These are phyloP conservation scores for Ibycter americanus DNA, from an alignment of 2,797 vertebrate genomes.

Conservation along the genomic window DNA sequence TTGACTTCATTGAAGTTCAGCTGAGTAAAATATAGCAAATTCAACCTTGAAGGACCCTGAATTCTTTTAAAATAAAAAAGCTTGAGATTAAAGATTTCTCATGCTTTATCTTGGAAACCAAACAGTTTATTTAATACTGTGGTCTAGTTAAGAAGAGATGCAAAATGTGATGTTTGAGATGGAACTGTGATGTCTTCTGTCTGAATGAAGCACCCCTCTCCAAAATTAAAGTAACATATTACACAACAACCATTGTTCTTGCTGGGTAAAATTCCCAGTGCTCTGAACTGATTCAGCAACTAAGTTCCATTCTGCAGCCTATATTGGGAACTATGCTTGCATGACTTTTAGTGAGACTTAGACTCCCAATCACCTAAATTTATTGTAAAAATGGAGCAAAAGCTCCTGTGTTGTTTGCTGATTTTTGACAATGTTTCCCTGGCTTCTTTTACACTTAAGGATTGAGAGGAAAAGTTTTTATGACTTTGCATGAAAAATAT, in stretches of 20 bases:
- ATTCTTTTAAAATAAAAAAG: background rate
- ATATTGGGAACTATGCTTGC: background rate
- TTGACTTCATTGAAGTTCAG: background rate
- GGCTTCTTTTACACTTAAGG: background rate
- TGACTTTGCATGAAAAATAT: background rate
- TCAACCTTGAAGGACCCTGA: background rate
- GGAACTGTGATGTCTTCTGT: background rate
- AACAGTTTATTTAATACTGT: background rate
- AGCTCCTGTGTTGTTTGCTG: rapidly evolving
- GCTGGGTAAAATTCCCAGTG: background rate
- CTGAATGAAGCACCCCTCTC: background rate
- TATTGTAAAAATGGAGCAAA: background rate
- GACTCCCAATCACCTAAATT: background rate
- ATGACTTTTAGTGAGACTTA: background rate
- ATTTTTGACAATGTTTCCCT: background rate
- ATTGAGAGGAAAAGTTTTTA: background rate
- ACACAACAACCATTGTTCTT: background rate
- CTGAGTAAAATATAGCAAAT: background rate
- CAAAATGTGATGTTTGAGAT: background rate
- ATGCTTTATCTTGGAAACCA: background rate
- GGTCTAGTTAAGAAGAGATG: background rate
- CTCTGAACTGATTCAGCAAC: background rate
- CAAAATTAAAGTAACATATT: background rate
- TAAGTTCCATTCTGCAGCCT: background rate
- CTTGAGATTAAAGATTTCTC: background rate